These are phyloP conservation scores for Euleptes europaea DNA, from an alignment of 2,113 vertebrate genomes.

Conservation along the genomic window DNA sequence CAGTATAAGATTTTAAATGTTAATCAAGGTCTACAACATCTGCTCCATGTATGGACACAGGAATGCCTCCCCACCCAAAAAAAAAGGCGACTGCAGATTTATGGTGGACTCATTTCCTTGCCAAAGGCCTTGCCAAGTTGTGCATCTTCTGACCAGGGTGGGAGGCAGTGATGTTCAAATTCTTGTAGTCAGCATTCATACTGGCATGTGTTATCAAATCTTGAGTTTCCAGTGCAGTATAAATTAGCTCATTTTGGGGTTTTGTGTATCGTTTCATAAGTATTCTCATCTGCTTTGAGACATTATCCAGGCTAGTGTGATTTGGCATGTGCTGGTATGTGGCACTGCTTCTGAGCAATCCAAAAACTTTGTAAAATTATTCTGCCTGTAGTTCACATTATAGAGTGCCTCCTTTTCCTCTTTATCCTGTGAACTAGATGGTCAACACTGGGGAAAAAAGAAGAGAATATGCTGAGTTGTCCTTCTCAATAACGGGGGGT, in stretches of 20 bases:
- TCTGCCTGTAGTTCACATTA: not conserved
- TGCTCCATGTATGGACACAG: not conserved
- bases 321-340: not conserved
- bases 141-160: too few species aligned
- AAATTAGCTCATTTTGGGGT: not conserved
- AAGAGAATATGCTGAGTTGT: not conserved
- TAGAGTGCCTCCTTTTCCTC: not conserved
- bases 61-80: not conserved
- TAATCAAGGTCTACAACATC: not conserved
- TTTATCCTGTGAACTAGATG: too few species aligned
- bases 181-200: too few species aligned
- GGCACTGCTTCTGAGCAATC: not conserved
- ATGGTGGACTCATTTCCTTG: not conserved
- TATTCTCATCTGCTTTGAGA: not conserved
- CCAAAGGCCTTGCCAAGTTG: not conserved
- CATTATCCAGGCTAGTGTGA: not conserved
- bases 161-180: too few species aligned
- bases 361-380: not conserved
- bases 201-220: not conserved
- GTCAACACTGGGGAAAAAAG: too few species aligned
- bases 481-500: not conserved
- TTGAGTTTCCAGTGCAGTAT: not conserved
- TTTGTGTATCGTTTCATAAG: not conserved
- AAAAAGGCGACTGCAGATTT: not conserved
- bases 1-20: not conserved